Evolutionary conservation across 1,140 invertebrate species (phyloP), one percentile per base, ranked within the genome.

Genomic region (Aphis craccivora): DNA sequence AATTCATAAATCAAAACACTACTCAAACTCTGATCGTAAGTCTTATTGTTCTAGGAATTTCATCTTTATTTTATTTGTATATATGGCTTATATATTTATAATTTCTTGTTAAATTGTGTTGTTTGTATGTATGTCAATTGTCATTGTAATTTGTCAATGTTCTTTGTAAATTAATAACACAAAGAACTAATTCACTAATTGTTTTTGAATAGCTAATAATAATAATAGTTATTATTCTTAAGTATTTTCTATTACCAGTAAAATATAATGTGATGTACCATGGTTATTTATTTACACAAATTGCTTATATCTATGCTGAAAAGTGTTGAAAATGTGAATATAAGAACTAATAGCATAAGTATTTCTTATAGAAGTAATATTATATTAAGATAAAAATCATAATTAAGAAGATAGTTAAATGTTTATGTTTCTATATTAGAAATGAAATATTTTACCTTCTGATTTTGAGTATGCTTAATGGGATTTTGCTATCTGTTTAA

Each of bases 1-100:
- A 86, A 86, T 93, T 30, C 91, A 93, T 93, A 88, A 93, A 81
- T 40, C 88, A 60, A 89, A 90, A 83, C 83, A 83, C 35, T 93
- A 48, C 25, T 60, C 53, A 18, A 55, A 89, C 83, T 43, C 67
- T 76, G 45, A 90, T 53, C 30, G 88, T 90, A 93, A 90, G 88
- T 90, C 23, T 87, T n/a, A 76, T 76, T 76, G n/a, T 84, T 51
- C 51, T 88, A 87, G 23, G 18, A 53, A 88, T 93, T 86, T 87
- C 40, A 51, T 60, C n/a, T 30, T 51, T 55, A 30, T 53, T 88
- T 22, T 88, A 53, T 35, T 53, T 51, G n/a, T 88, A 45, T 48
- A 45, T n/a, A 45, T 30, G 43, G 43, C 43, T 87, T 48, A 25
- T 83, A 45, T 45, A 4, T n/a, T 87, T 87, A n/a, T 48, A 11